Evolutionary conservation across 2,113 vertebrate species (phyloP).

Genomic region (Boulengerochromis microlepis): DNA sequence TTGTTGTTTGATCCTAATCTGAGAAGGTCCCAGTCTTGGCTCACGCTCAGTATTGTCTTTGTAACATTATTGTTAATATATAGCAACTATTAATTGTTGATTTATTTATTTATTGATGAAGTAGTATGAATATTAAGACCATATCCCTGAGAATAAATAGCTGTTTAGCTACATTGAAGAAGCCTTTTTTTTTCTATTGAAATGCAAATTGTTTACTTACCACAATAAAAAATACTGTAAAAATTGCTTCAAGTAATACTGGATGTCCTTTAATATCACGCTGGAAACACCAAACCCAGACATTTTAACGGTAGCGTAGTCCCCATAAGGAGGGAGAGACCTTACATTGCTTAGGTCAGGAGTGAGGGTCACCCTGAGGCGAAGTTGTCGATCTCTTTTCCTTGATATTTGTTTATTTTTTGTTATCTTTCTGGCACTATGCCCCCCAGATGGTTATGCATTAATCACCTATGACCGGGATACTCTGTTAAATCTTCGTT

Average conservation of each 20-base stretch:
- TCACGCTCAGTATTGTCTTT: neutral
- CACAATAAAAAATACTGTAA: neutral
- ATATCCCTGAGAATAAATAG: neutral
- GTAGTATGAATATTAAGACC: neutral
- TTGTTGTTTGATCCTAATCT: neutral
- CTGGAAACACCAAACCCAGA: neutral
- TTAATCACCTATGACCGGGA: too few species aligned
- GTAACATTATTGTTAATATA: neutral
- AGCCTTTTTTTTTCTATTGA: neutral
- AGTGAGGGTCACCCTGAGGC: neutral
- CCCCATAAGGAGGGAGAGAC: neutral
- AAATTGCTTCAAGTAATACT: neutral
- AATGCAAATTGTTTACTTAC: neutral
- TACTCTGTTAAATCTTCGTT: too few species aligned
- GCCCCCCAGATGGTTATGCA: too few species aligned
- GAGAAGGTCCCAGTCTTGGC: neutral
- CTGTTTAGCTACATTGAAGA: neutral
- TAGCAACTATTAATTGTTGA: neutral
- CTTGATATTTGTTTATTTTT: too few species aligned
- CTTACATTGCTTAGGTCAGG: neutral
- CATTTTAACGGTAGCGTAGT: neutral
- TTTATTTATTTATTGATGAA: neutral
- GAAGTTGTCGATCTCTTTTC: too few species aligned
- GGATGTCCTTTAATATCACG: neutral
- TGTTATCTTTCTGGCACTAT: too few species aligned